These are phyloP conservation scores for Pyrrhia umbra DNA, from an alignment of 2,888 invertebrate genomes.

Conservation along the genomic window DNA sequence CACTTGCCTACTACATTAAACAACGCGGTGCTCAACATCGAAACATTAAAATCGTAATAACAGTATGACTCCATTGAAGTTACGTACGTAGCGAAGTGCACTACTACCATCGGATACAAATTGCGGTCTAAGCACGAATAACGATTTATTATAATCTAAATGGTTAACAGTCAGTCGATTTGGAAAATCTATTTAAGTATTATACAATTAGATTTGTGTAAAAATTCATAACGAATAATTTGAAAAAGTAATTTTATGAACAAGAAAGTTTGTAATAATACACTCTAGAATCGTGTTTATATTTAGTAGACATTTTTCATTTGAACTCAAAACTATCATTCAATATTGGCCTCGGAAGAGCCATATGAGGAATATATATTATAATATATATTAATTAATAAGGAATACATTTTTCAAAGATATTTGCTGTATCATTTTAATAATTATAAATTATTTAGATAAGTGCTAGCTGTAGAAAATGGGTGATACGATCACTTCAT, in stretches of 20 bases:
- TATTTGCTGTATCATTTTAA: conserved; percentile 37
- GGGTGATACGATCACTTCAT: conserved; percentile 53
- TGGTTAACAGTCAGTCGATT: conserved; percentile 68
- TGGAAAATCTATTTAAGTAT: conserved; percentile 61
- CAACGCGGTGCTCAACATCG: conserved; percentile 68
- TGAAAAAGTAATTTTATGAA: conserved; percentile 41
- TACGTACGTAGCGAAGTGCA: conserved; percentile 51
- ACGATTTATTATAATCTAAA: conserved; percentile 59
- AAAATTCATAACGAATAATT: conserved; percentile 54
- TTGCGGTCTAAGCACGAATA: conserved; percentile 61
- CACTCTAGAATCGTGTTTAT: conserved; percentile 36
- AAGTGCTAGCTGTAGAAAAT: conserved; percentile 60
- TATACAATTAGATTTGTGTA: conserved; percentile 57
- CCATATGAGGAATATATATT: conserved; percentile 49
- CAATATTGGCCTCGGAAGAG: conserved; percentile 29
- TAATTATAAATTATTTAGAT: conserved; percentile 44
- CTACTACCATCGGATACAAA: conserved; percentile 49
- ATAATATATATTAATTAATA: conserved; percentile 48
- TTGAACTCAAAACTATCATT: conserved; percentile 39
- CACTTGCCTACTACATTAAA: conserved; percentile 33
- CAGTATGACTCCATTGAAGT: conserved; percentile 47
- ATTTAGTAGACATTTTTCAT: conserved; percentile 22
- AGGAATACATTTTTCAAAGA: conserved; percentile 52
- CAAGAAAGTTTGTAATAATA: conserved; percentile 52
- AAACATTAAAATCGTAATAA: conserved; percentile 66